Evolutionary conservation across 35 echinoderm and acorn worm species (phyloP), one percentile per base, ranked within the genome.

Genomic region (Heliocidaris tuberculata): DNA sequence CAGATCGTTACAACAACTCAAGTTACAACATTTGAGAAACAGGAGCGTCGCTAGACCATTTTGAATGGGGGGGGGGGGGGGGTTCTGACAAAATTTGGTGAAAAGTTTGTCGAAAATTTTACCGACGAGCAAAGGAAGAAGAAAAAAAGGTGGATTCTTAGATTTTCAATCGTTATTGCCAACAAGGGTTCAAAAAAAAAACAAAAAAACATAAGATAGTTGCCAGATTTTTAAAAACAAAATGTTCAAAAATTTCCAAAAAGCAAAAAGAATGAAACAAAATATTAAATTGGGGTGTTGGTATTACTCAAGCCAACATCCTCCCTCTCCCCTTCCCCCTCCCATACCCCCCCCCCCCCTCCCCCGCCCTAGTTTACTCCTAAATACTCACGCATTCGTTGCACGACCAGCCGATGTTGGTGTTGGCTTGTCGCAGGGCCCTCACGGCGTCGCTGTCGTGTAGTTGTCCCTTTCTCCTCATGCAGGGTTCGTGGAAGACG

Each of bases 341-440:
- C 54, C 54, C 54, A 4, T 59, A 12, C 60, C 60, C 60, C 4
- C 60, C 19, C 2, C 60, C 0, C 60, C 50, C 6, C 8, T 24
- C 60, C 19, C 2, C 21, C 27, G 65, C 27, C 65, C 6, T 24
- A 21, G 65, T 78, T 9, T n/a, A 5, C 21, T 89, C 85, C 21
- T 17, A 47, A 15, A 9, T 2, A 96, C 98, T 99, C 86, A 99
- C 98, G 92, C 98, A 99, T 49, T 99, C 98, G 49, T 95, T 95
- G 61, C 98, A 99, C 24, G 96, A 97, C 98, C 98, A 99, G 31
- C 98, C 98, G 9, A 96, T 95, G 32, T 96, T 95, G 9, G 94
- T 88, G 32, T 95, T 94, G 32, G 98, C 96, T 93, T 70, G 86
- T 48, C 96, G 85, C 19, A 99, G 95, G 17, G 96, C 86, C 48